These are phyloP conservation scores for Neodiprion fabricii DNA, from an alignment of 1,140 invertebrate species.

Conservation along the genomic window DNA sequence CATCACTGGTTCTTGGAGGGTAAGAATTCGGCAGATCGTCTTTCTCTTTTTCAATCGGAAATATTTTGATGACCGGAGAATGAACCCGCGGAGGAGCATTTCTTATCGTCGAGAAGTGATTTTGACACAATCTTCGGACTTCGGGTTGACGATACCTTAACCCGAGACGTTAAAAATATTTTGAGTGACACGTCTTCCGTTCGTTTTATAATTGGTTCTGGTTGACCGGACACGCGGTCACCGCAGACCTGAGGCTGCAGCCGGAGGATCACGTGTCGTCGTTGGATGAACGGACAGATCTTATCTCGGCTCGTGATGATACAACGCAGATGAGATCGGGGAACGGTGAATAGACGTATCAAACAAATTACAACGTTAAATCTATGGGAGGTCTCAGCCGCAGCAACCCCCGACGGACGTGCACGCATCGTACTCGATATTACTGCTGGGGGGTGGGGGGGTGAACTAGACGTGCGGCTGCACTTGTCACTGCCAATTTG, in stretches of 20 bases:
- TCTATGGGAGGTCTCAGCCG: background rate
- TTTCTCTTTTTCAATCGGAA: too few relatives aligned
- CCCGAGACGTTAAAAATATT: too few relatives aligned
- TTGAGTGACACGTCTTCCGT: too few relatives aligned
- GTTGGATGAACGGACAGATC: background rate
- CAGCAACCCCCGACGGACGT: background rate
- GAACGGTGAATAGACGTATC: background rate
- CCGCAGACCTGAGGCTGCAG: constrained; percentile 19
- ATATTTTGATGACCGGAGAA: too few relatives aligned
- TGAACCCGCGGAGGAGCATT: too few relatives aligned
- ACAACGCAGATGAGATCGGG: background rate
- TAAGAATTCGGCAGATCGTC: too few relatives aligned
- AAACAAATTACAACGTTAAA: constrained; percentile 6
- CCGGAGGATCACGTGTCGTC: constrained; percentile 4
- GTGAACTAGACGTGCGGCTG: background rate
- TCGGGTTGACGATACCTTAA: too few relatives aligned
- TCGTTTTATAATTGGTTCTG: too few relatives aligned
- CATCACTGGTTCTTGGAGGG: too few relatives aligned
- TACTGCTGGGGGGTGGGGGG: background rate
- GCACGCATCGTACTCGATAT: background rate
- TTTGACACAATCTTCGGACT: too few relatives aligned
- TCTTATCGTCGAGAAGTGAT: too few relatives aligned
- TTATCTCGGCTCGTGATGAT: background rate
- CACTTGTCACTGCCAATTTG: background rate
- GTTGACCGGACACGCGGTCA: too few relatives aligned